Evolutionary conservation across 1,140 invertebrate genomes (phyloP), one percentile per base, ranked within the genome.

Genomic region (Diuraphis noxia): DNA sequence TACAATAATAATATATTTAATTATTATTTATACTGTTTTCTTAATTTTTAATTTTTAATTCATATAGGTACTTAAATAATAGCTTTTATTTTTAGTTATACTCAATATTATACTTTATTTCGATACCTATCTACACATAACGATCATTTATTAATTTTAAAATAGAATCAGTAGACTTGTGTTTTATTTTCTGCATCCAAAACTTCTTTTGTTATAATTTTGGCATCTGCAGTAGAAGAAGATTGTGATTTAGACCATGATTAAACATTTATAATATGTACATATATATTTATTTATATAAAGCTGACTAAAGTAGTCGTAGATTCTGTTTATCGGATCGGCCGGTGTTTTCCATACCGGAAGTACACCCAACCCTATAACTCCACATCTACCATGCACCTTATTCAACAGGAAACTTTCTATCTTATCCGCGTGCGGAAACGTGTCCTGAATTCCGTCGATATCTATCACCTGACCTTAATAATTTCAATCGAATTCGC

Each of bases 371-470:
- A 40, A 81, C 30, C 72, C 88, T 23, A n/a, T 30, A 34, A 90
- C 72, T n/a, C 72, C 30, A 10, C 84, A 19, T 88, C 49, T 40
- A 30, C 84, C 34, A n/a, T 40, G 23, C 36, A 72, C 88, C 88
- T 46, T 79, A 81, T 90, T 90, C 88, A 81, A 91, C 89, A 49
- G 77, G 77, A 91, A 91, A 91, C 89, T 91, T 91, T 90, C 88
- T 91, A 91, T 82, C 89, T 82, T 43, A 38, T 81, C 77, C 77
- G 19, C 34, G 43, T 36, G n/a, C 43, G 34, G 43, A 36, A 82
- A 91, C 89, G 89, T 91, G 89, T 91, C 23, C 89, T 40, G 89
- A 91, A 91, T 91, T 49, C 43, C 9, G 21, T 36, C 72, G 89
- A 91, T 52, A 82, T 91, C 77, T 5, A 91, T 82, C 89, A 30